Base-by-base conservation (phyloP, 92 coral and sea anemone genomes). In the Scolanthus callimorphus region DNA sequence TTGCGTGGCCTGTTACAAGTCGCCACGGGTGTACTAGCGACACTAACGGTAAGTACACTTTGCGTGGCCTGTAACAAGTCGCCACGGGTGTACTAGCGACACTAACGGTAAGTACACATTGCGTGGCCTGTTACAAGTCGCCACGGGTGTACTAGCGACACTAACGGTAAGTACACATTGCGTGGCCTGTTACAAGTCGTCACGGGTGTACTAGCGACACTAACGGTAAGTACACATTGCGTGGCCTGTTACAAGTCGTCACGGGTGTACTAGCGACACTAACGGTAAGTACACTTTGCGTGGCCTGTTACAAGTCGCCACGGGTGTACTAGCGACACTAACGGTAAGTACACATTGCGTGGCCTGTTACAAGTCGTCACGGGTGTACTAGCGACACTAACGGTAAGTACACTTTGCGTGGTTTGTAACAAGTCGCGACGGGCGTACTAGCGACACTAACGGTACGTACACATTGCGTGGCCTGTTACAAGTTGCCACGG, bases 101-200 rank as follows among this genome's bases (percentile, higher is more conserved):
- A 1, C 74, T 94, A 9, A 54, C 84, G 85, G 99, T 94, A 30
- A 73, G 67, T 17, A 94, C 53, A 88, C 99, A 3, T 77, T 94
- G 31, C 81, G 77, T 12, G 99, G 99, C 4, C 78, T 94, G 9
- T 73, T 94, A n/a, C 86, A 80, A 52, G 99, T 94, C 1, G 96
- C 99, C 1, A 51, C 89, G 12, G 99, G 99, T 51, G 84, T 89
- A 37, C 79, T 94, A 25, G 65, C 81, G 11, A 84, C 99, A 1
- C 74, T 94, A 9, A 54, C 84, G 85, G 99, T 94, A 30, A 73
- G 67, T 17, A 94, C 53, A 88, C 99, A 3, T 77, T 94, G 31
- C 81, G 77, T 12, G 99, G 99, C 4, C 78, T 94, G 9, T 73
- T 94, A n/a, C 86, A 80, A 52, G 99, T 94, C 1, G 96, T 96